Evolutionary conservation across 1,140 invertebrate genomes (phyloP).

Genomic region (Latrodectus geometricus): DNA sequence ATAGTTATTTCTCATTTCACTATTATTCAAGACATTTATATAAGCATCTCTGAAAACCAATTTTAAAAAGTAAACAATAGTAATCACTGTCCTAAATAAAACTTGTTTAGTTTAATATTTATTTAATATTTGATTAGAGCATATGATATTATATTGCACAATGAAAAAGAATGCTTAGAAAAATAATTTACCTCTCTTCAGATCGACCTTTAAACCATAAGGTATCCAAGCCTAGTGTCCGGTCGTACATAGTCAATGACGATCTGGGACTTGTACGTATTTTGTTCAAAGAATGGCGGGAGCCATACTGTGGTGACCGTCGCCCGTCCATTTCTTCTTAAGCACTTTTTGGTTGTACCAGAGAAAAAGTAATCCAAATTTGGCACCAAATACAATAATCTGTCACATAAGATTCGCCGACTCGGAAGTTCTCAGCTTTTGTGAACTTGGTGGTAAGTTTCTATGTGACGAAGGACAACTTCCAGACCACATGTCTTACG

Average conservation of each 20-base stretch:
- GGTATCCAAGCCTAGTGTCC: slow-evolving; percentile 18
- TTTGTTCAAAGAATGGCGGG: slow-evolving; percentile 38
- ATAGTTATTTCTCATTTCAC: no score
- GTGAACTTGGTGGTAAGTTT: background rate
- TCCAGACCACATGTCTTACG: no score
- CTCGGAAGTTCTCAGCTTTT: background rate
- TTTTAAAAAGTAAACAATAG: no score
- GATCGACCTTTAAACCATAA: slow-evolving; percentile 39
- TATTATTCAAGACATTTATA: no score
- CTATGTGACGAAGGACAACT: background rate
- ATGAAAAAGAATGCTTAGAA: no score
- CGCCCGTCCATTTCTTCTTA: slow-evolving; percentile 27
- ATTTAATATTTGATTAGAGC: no score
- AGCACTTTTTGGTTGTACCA: background rate
- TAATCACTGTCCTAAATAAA: no score
- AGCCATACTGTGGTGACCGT: slow-evolving; percentile 33
- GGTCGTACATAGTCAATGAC: slow-evolving; percentile 30
- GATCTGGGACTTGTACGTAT: slow-evolving; percentile 26
- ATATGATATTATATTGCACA: no score
- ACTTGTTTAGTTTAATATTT: no score
- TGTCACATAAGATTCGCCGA: background rate
- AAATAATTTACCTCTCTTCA: slow-evolving; percentile 31
- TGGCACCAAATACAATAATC: background rate
- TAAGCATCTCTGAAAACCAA: no score
- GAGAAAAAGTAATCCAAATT: background rate